These are phyloP conservation scores for Numenius arquata DNA, from an alignment of 2,113 vertebrate species.

Conservation along the genomic window DNA sequence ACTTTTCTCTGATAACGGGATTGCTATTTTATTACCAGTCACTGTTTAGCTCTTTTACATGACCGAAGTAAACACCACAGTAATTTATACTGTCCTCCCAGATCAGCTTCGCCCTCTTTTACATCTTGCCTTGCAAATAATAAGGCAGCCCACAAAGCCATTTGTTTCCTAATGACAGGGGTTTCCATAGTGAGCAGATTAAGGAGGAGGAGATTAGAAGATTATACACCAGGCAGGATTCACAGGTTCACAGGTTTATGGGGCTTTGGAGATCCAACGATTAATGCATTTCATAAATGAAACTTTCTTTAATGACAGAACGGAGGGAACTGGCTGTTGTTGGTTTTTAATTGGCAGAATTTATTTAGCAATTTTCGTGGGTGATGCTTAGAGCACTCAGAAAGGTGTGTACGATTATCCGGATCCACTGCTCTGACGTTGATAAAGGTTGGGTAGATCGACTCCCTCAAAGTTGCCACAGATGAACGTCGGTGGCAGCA, in stretches of 20 bases:
- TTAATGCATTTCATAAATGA: constrained; percentile 53
- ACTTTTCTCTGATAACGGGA: constrained; percentile 59
- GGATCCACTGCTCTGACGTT: fast-evolving
- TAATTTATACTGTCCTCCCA: constrained; percentile 52
- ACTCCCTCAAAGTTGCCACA: fast-evolving
- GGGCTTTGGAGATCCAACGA: constrained; percentile 55
- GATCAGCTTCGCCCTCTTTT: constrained; percentile 39
- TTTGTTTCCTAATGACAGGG: constrained; percentile 70
- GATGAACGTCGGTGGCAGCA: fast-evolving
- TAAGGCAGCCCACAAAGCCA: constrained; percentile 60
- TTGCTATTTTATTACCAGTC: constrained; percentile 51
- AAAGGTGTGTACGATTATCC: fast-evolving
- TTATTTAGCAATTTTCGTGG: not conserved
- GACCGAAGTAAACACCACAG: constrained; percentile 24
- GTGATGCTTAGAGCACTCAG: not conserved
- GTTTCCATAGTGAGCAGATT: constrained; percentile 67
- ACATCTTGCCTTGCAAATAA: constrained; percentile 61
- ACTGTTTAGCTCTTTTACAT: constrained; percentile 53
- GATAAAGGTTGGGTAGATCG: not conserved
- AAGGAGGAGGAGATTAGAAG: constrained; percentile 63
- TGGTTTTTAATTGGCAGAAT: constrained; percentile 16
- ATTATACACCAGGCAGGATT: constrained; percentile 63
- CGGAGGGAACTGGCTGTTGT: not conserved
- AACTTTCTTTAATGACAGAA: not conserved
- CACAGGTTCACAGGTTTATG: constrained; percentile 48